These are phyloP conservation scores for Drosophila rufa DNA, from an alignment of 1,140 invertebrate genomes.

Conservation along the genomic window DNA sequence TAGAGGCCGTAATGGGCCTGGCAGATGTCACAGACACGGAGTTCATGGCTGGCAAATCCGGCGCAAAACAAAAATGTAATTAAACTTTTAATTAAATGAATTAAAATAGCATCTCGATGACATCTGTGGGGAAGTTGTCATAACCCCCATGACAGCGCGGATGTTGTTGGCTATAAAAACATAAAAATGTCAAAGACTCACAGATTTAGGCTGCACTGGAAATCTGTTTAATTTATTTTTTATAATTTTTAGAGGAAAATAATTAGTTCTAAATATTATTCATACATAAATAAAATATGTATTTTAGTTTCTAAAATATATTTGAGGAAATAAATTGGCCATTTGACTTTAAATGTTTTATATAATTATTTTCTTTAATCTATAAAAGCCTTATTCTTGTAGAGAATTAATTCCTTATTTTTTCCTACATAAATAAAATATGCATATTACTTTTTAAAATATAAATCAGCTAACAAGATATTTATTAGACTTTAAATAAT, in stretches of 20 bases:
- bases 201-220: slow-evolving; percentile 24
- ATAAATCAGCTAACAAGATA: not conserved
- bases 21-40: slow-evolving; percentile 60
- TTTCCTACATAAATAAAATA: too few relatives aligned
- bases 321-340: too few relatives aligned
- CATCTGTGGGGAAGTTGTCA: slow-evolving; percentile 58
- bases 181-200: not conserved
- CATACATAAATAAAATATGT: too few relatives aligned
- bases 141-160: slow-evolving; percentile 35
- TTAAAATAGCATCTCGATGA: slow-evolving; percentile 62
- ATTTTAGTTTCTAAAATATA: too few relatives aligned
- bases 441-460: not conserved
- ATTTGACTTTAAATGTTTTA: too few relatives aligned
- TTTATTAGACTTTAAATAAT: not conserved
- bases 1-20: slow-evolving; percentile 54
- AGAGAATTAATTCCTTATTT: too few relatives aligned
- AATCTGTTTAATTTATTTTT: not conserved
- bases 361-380: too few relatives aligned
- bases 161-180: slow-evolving; percentile 34
- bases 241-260: too few relatives aligned
- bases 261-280: too few relatives aligned
- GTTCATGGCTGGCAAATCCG: slow-evolving; percentile 58
- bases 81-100: slow-evolving; percentile 78
- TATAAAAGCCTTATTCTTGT: too few relatives aligned
- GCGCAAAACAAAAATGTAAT: slow-evolving; percentile 62